Evolutionary conservation across 2,113 vertebrate species (phyloP).

Genomic region (Pelecanus crispus): DNA sequence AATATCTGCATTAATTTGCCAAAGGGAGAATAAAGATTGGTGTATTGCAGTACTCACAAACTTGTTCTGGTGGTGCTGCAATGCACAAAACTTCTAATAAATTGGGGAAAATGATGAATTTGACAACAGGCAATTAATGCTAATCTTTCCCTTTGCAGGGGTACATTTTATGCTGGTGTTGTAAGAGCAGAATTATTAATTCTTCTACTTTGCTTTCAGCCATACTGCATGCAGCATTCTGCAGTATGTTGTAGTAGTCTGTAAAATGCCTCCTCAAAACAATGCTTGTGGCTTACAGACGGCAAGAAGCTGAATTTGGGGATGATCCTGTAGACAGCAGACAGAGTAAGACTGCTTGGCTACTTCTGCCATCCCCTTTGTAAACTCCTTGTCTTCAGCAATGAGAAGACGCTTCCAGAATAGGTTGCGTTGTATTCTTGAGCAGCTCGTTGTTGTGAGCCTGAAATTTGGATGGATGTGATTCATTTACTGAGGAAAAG

Average conservation of each 20-base stretch:
- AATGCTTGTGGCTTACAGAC: background rate
- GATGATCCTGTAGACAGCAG: background rate
- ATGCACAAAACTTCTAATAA: constrained; percentile 53
- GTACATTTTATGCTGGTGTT: constrained; percentile 41
- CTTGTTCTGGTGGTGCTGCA: constrained; percentile 42
- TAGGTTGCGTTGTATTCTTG: background rate
- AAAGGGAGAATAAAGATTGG: constrained; percentile 50
- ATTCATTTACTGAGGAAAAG: constrained; percentile 49
- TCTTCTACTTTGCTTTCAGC: background rate
- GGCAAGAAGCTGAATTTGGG: background rate
- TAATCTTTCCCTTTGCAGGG: constrained; percentile 44
- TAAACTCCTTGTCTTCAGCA: background rate
- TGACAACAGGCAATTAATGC: constrained; percentile 57
- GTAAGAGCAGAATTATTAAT: constrained; percentile 19
- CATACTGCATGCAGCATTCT: background rate
- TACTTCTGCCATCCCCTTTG: background rate
- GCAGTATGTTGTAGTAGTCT: background rate
- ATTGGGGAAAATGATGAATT: constrained; percentile 49
- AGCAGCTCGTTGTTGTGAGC: constrained; percentile 33
- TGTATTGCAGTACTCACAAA: constrained; percentile 42
- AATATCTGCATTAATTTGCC: constrained; percentile 47
- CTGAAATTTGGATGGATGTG: constrained; percentile 43
- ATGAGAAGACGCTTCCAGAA: background rate
- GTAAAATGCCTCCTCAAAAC: background rate
- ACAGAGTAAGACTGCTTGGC: background rate